Conservation (phyloP, 1,140 invertebrate species). For the Trachelipus rathkii region DNA sequence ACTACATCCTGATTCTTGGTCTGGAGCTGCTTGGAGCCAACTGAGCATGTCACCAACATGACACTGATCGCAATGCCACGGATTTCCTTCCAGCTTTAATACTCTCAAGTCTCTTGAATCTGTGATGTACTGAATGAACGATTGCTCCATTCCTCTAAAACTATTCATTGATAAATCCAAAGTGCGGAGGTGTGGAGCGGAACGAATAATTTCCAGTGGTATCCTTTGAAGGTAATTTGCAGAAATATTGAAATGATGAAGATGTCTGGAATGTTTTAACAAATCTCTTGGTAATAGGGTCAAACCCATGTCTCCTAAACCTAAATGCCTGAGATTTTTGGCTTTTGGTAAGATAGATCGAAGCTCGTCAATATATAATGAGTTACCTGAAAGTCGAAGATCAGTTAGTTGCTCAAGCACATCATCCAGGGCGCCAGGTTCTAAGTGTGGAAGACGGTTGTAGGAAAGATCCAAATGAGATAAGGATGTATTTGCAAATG, state of each 20-base stretch:
- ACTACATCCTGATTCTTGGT: constrained; percentile 42
- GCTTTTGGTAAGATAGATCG: constrained; percentile 57
- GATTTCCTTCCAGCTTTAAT: constrained; percentile 60
- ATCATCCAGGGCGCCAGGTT: constrained; percentile 59
- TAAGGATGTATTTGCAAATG: constrained; percentile 64
- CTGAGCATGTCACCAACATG: constrained; percentile 48
- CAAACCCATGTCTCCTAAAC: constrained; percentile 57
- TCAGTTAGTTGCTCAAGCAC: constrained; percentile 59
- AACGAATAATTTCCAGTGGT: constrained; percentile 56
- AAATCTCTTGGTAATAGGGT: constrained; percentile 55
- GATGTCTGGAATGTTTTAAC: constrained; percentile 54
- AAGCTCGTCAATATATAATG: constrained; percentile 51
- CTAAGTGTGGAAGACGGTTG: constrained; percentile 65
- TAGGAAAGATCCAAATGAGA: constrained; percentile 65
- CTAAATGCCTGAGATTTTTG: constrained; percentile 57
- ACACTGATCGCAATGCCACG: constrained; percentile 65
- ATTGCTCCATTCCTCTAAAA: constrained; percentile 58
- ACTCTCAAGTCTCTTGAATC: constrained; percentile 47
- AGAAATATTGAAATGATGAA: constrained; percentile 58
- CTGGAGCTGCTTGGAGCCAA: constrained; percentile 47
- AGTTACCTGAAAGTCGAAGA: constrained; percentile 65
- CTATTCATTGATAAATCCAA: constrained; percentile 63
- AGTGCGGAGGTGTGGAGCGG: constrained; percentile 56
- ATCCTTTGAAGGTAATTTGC: constrained; percentile 57
- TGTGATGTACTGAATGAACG: constrained; percentile 56